phyloP scores from a whole-genome alignment of 2,797 vertebrate species.

The Poeciliopsis turneri region DNA sequence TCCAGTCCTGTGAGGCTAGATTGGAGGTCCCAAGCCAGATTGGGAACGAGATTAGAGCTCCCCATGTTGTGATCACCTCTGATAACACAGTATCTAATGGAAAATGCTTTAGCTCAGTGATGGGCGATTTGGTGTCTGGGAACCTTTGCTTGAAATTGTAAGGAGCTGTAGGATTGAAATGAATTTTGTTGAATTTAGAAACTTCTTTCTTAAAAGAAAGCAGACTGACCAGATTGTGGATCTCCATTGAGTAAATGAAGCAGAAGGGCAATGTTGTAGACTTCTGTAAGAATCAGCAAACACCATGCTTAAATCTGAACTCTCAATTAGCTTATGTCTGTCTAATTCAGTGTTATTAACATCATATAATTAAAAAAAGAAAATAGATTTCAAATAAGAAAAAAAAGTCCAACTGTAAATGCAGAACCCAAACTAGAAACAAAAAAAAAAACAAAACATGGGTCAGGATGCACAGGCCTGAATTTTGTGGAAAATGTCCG shows the following conservation, averaged over 20 bases:
- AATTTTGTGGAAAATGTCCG: neutral
- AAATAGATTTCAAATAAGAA: neutral
- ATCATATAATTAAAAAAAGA: neutral
- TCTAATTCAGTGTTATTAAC: neutral
- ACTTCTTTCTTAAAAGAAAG: too few species aligned
- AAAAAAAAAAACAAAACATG: neutral
- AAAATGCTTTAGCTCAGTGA: constrained; percentile 37
- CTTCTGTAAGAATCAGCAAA: too few species aligned
- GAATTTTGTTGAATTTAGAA: too few species aligned
- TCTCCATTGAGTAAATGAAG: too few species aligned
- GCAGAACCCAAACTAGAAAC: neutral
- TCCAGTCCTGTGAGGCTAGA: constrained; percentile 45
- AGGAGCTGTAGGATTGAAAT: constrained; percentile 3
- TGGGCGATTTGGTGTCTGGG: neutral
- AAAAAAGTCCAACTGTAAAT: neutral
- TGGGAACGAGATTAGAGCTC: constrained; percentile 63
- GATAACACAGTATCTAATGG: constrained; percentile 25
- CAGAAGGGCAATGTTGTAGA: too few species aligned
- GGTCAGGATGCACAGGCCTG: neutral
- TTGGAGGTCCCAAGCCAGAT: constrained; percentile 62
- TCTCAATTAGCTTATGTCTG: neutral
- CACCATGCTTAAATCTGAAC: too few species aligned
- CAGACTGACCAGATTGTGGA: too few species aligned
- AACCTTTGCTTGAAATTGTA: constrained; percentile 30
- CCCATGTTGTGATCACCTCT: constrained; percentile 46